phyloP scores from a whole-genome alignment of 2,113 vertebrate genomes.

The Machaerirhynchus nigripectus region DNA sequence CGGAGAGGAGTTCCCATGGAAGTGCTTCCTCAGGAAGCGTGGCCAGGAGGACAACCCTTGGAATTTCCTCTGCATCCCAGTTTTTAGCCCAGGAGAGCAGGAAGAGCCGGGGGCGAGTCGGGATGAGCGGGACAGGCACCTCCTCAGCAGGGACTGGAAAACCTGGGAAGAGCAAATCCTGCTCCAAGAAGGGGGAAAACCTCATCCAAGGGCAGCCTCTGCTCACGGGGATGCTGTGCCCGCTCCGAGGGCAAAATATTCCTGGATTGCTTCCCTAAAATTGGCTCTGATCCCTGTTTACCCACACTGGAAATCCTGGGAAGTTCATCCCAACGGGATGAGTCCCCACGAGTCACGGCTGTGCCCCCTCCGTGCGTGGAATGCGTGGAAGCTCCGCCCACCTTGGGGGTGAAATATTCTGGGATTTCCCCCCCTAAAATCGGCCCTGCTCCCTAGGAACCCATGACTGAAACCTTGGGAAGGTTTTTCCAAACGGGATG shows the following conservation, averaged over 20 bases:
- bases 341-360: background rate
- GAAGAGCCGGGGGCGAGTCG: background rate
- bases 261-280: background rate
- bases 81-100: background rate
- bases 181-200: background rate
- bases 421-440: too few relatives aligned
- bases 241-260: background rate
- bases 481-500: too few relatives aligned
- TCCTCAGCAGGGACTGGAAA: background rate
- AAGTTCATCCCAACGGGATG: background rate
- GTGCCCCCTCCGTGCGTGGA: too few relatives aligned
- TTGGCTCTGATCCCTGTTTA: fast-evolving
- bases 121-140: background rate
- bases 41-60: background rate
- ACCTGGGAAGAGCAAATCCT: background rate
- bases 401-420: too few relatives aligned
- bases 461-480: too few relatives aligned
- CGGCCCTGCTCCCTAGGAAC: too few relatives aligned
- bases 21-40: background rate
- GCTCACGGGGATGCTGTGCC: background rate
- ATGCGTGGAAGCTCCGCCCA: too few relatives aligned
- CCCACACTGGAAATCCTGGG: background rate
- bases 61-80: background rate
- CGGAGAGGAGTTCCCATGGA: background rate
- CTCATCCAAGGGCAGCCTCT: background rate